Base-by-base conservation (phyloP, 2,797 vertebrate species). In the Anabacerthia variegaticeps region DNA sequence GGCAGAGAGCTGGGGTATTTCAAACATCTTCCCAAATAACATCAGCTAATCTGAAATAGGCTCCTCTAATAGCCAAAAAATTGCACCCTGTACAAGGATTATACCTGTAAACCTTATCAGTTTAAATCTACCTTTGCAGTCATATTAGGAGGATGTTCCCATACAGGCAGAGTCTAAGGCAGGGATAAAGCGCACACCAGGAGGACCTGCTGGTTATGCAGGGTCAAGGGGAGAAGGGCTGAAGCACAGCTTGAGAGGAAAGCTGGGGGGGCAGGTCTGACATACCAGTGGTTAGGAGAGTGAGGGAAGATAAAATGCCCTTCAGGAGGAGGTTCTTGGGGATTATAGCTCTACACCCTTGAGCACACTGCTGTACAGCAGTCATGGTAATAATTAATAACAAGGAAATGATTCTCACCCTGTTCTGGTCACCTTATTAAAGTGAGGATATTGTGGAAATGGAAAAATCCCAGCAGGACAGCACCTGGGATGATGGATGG, bases 371-470 rank as follows among this genome's bases (percentile, higher is more conserved):
- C 83, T 41, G 56, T 97, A 92, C 58, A 96, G 89, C 81, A 95
- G 96, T 69, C 93, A 55, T 96, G 91, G 93, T 97, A 97, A 97
- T 97, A 97, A 97, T 97, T 97, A 97, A 97, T 95, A 97, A 97
- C 75, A 97, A 97, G 95, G 95, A 98, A 97, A 97, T 96, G 74
- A 97, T 97, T 97, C 92, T 97, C 36, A 2, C 84, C 95, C 96
- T 96, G 96, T 96, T 97, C 97, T 98, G 97, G 94, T 97, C 92
- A 95, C 79, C 93, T 95, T 97, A 97, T 97, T 97, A 97, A 85
- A 92, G 89, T 18, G 86, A 97, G 96, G 96, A 97, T 97, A 94
- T 96, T 93, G 90, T 93, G 96, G 97, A 97, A 98, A 97, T 97
- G 96, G 96, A 92, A 97, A 97, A 97, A 96, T 96, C 95, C 97